Evolutionary conservation across 2,797 vertebrate species (phyloP).

Genomic region (Sebastes iracundus): DNA sequence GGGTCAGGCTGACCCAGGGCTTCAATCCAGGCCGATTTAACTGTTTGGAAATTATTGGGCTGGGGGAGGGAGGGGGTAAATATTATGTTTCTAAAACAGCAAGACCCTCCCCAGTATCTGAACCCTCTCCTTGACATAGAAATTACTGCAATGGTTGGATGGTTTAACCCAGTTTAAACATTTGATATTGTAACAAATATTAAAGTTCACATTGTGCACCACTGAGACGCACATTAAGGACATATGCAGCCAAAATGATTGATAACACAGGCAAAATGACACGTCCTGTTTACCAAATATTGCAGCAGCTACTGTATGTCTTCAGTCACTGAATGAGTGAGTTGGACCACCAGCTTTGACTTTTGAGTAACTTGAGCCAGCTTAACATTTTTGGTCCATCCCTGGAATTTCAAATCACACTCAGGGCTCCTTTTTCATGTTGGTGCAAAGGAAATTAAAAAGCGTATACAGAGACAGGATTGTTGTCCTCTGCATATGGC

Average conservation of each 20-base stretch:
- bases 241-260: background rate
- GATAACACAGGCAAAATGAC: background rate
- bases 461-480: background rate
- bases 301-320: background rate
- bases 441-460: no score
- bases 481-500: background rate
- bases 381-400: background rate
- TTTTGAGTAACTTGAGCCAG: background rate
- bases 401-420: background rate
- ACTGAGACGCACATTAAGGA: background rate
- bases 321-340: background rate
- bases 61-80: background rate
- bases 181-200: background rate
- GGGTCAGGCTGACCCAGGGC: background rate
- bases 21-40: background rate
- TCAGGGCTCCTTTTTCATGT: background rate
- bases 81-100: background rate
- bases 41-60: background rate
- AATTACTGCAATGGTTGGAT: background rate
- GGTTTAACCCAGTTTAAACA: background rate
- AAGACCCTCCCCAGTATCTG: background rate
- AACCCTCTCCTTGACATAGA: background rate
- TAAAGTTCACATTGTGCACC: background rate
- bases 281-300: background rate
- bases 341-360: background rate